Evolutionary conservation across 1,140 invertebrate species (phyloP), one percentile per base, ranked within the genome.

Genomic region (Pseudomyrmex dendroicus): DNA sequence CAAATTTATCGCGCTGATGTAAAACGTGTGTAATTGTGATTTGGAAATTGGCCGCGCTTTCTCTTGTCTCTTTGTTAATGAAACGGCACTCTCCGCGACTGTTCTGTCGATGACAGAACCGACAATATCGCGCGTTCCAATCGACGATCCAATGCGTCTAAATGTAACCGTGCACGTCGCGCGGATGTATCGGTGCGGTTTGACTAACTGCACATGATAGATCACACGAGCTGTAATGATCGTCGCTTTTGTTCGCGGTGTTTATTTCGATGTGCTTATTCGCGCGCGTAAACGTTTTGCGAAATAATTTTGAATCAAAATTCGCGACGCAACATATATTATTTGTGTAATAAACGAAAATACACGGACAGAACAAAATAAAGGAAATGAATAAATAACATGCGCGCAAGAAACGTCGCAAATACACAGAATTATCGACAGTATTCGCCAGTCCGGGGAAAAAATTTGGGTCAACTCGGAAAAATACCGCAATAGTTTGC

Each of bases 11-110:
- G 52, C 17, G 12, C 10, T 70, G 25, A 48, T n/a, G 35, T 68
- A 70, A 78, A 35, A 78, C 3, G 66, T n/a, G 10, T 57, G 17
- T 78, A 68, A 78, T 78, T 59, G 15, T 20, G 64, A 68, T 78
- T 57, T 68, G 44, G 35, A 57, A 70, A 78, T 68, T 78, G 35
- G 10, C n/a, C 15, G 35, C 64, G 52, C 76, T 68, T 68, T 78
- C 74, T 78, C 74, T 68, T 12, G 63, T 56, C 15, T 22, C 20
- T 57, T 48, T 17, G 13, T 44, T 70, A 68, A 78, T 59, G 13
- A 48, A 56, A 78, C 35, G 5, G 35, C 52, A 12, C 22, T 74
- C 3, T 9, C 50, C 3, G 10, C 13, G 35, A n/a, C 17, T 7
- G 13, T 20, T 66, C 22, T 64, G 48, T 10, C 64, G 15, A 70